Evolutionary conservation across 92 coral and sea anemone species (phyloP), one percentile per base, ranked within the genome.

Genomic region (Bergia sp.): DNA sequence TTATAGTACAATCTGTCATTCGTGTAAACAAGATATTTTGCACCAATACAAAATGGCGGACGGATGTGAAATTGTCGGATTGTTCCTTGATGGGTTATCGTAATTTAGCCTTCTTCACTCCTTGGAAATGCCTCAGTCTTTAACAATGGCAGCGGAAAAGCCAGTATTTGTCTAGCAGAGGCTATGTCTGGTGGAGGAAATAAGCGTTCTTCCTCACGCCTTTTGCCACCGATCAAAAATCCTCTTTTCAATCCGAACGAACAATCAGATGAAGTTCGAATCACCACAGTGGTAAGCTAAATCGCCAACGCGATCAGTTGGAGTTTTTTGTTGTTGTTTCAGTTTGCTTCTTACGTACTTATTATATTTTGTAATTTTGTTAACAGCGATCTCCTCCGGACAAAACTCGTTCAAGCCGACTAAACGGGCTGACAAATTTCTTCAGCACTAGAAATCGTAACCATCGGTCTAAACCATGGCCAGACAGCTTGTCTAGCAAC

Each of bases 211-310:
- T 86, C 94, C 16, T 86, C 94, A 47, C 93, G 99, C 41, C 89
- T 96, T 79, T 83, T 96, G 45, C 99, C 99, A 38, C 98, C 99
- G 66, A 96, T 96, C 23, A 95, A 94, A 71, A 96, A 94, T 49
- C 98, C 98, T 21, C 94, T 94, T 37, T 95, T 92, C 71, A 96
- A 94, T 85, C 99, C 99, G 8, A 93, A 92, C 80, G 96, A 92
- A 75, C 93, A 86, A 42, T 41, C 89, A 5, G 96, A 92, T 16
- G 94, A 95, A 89, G 98, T 95, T 76, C 96, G 94, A 29, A 93
- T 95, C 44, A 81, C 96, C n/a, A 72, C 93, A 20, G 94, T 95
- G 94, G 96, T 93, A 74, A 53, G 94, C 79, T 5, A 10, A 64
- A n/a, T 16, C 65, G 16, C 58, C 6, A 18, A 55, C 43, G 12